phyloP scores from a whole-genome alignment of 2,113 vertebrate genomes.

The Bostrychus sinensis region DNA sequence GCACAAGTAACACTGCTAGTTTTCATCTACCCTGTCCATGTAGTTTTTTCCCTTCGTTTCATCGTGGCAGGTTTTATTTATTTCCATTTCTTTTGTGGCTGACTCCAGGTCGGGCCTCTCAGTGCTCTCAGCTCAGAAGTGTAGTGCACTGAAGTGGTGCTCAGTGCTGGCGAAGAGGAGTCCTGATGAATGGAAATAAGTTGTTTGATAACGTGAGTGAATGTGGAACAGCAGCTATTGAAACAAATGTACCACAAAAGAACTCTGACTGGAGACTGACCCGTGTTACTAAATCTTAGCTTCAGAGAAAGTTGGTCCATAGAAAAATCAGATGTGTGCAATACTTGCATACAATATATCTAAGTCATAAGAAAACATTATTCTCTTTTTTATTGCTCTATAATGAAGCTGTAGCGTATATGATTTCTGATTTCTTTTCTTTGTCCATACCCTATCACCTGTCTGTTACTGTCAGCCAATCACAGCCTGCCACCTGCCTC shows the following conservation, averaged over 20 bases:
- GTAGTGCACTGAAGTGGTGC: constrained; percentile 55
- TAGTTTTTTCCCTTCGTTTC: constrained; percentile 44
- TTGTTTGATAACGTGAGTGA: constrained; percentile 28
- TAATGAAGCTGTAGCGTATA: too few species aligned
- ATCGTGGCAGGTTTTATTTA: constrained; percentile 9
- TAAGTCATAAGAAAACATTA: background rate
- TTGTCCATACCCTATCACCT: too few species aligned
- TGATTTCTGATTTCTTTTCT: too few species aligned
- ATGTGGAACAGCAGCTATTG: background rate
- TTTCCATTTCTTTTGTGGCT: constrained; percentile 48
- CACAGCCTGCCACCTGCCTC: too few species aligned
- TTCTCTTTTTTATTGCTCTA: too few species aligned
- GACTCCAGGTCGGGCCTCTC: constrained; percentile 41
- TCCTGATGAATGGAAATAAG: constrained; percentile 39
- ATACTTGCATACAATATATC: background rate
- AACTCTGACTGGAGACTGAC: background rate
- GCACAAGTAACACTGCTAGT: constrained; percentile 33
- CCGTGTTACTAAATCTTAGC: background rate
- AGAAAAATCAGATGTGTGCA: background rate
- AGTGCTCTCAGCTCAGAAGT: constrained; percentile 53
- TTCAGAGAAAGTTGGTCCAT: background rate
- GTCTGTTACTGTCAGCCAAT: too few species aligned
- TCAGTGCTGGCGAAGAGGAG: constrained; percentile 22
- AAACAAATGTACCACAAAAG: constrained; percentile 16
- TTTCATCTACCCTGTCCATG: constrained; percentile 33